Evolutionary conservation across 2,113 vertebrate genomes (phyloP).

Genomic region (Mustela lutreola): DNA sequence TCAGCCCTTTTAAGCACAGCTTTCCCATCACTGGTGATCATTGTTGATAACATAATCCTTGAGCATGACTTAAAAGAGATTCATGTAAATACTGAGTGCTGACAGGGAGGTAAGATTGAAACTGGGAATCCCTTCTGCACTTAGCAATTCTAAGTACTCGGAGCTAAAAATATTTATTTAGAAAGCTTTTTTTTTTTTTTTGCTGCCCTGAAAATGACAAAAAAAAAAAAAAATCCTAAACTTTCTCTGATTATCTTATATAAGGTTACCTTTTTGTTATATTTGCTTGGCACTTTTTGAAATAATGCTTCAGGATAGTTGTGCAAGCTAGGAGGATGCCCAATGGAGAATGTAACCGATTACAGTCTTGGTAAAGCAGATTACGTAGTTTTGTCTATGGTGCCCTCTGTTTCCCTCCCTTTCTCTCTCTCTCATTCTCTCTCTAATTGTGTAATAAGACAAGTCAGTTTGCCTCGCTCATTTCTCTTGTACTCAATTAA

Average conservation of each 20-base stretch:
- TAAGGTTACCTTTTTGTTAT: neutral
- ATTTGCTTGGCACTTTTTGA: neutral
- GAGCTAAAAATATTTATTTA: neutral
- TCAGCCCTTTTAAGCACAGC: constrained; percentile 15
- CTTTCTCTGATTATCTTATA: neutral
- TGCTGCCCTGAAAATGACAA: neutral
- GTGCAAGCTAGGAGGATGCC: neutral
- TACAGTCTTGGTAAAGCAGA: neutral
- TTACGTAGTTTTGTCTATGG: neutral
- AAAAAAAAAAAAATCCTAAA: neutral
- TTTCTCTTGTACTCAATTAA: neutral
- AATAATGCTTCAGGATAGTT: neutral
- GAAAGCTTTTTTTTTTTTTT: neutral
- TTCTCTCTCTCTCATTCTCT: neutral
- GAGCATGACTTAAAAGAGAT: neutral
- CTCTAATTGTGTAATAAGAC: neutral
- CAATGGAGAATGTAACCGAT: neutral
- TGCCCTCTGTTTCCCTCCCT: neutral
- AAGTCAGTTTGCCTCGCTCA: neutral
- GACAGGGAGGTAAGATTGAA: neutral
- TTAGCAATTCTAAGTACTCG: neutral
- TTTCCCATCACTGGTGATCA: constrained; percentile 25
- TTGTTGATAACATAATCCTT: constrained; percentile 29
- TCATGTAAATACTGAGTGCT: neutral
- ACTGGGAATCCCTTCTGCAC: neutral